Conservation (phyloP, 2,888 invertebrate species). For the Bombyx huttoni region DNA sequence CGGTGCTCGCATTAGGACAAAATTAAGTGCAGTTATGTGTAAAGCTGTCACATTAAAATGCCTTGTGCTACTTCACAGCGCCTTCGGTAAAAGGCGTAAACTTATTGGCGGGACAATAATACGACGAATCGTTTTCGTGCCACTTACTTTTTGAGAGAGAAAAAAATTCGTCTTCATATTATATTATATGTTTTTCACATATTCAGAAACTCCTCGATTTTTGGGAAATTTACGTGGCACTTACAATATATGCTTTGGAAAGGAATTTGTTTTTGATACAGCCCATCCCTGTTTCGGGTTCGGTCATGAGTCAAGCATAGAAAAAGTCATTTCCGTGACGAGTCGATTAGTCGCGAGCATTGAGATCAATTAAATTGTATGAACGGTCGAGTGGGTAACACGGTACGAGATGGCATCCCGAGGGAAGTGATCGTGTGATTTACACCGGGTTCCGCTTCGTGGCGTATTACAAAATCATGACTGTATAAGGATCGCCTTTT, state of each 20-base stretch:
- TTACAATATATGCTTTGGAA: too few species aligned
- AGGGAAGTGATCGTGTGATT: slow-evolving; percentile 41
- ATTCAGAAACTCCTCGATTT: too few species aligned
- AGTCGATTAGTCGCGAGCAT: slow-evolving; percentile 63
- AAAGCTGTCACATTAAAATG: slow-evolving; percentile 66
- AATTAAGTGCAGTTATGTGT: slow-evolving; percentile 71
- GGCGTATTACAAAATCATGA: slow-evolving; percentile 5
- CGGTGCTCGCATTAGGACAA: slow-evolving; percentile 60
- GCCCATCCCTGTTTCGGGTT: slow-evolving; percentile 10
- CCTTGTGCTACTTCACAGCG: slow-evolving; percentile 52
- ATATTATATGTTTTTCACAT: too few species aligned
- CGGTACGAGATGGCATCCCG: slow-evolving; percentile 61
- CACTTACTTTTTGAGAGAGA: not conserved
- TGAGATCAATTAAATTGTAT: slow-evolving; percentile 61
- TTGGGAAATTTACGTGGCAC: too few species aligned
- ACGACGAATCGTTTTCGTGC: slow-evolving; percentile 37
- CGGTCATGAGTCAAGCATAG: slow-evolving; percentile 36
- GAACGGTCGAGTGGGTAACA: slow-evolving; percentile 33
- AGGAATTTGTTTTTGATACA: too few species aligned
- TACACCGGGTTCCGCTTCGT: slow-evolving; percentile 26
- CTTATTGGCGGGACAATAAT: slow-evolving; percentile 54
- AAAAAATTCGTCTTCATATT: not conserved
- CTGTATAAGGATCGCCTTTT: slow-evolving; percentile 5
- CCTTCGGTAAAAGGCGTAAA: slow-evolving; percentile 34
- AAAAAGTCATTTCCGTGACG: slow-evolving; percentile 52